A percentile compares a stretch with the other conserved stretches of the same genome.
Conservation (phyloP, 2,113 vertebrate genomes). For the Cariama cristata region DNA sequence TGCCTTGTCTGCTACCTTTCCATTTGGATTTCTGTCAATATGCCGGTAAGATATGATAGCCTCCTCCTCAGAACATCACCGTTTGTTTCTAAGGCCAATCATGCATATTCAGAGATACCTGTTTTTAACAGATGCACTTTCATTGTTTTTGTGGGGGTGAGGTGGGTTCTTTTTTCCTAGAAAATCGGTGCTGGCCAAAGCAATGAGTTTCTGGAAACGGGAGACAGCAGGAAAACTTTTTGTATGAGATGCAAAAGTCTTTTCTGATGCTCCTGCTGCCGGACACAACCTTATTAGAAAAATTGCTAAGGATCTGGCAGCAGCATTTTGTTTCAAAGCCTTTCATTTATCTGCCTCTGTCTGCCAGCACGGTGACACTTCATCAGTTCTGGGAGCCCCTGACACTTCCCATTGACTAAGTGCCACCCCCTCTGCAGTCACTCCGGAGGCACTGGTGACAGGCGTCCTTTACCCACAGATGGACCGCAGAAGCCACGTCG, state of each 20-base stretch:
- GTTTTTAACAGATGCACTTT: background rate
- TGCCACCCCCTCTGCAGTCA: background rate
- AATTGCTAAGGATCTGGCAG: background rate
- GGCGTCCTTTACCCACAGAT: background rate
- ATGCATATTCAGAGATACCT: background rate
- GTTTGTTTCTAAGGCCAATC: background rate
- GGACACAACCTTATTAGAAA: background rate
- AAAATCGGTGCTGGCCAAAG: background rate
- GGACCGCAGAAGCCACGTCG: background rate
- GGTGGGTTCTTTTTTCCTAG: background rate
- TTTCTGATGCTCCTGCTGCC: background rate
- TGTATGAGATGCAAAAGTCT: background rate
- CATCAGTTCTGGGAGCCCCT: background rate
- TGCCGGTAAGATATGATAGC: fast-evolving
- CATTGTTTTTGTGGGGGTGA: background rate
- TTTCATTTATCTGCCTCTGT: background rate
- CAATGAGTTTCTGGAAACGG: background rate
- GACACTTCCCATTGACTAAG: background rate
- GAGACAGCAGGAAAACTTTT: background rate
- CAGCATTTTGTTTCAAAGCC: background rate
- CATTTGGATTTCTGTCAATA: background rate
- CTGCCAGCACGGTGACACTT: background rate
- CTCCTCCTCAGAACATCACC: background rate
- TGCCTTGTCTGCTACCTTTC: background rate
- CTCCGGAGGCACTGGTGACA: background rate